phyloP scores from a whole-genome alignment of 2,113 vertebrate species.

The Climacteris rufus region DNA sequence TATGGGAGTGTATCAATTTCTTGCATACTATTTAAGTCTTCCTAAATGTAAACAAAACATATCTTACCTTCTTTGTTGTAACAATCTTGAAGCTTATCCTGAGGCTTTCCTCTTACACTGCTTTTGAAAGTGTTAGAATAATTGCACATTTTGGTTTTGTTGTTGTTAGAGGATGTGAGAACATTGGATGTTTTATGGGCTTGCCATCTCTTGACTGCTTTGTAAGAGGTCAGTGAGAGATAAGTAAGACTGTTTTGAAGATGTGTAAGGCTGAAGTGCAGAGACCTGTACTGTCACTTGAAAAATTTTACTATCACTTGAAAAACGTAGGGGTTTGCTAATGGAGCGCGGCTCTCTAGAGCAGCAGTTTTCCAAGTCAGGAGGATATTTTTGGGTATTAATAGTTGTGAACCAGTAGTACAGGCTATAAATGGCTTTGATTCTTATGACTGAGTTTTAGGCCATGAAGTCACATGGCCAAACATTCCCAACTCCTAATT shows the following conservation, averaged over 20 bases:
- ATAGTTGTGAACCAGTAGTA: background rate
- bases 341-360: accelerated
- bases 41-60: background rate
- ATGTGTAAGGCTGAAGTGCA: background rate
- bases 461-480: background rate
- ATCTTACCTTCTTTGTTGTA: background rate
- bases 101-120: background rate
- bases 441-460: background rate
- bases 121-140: background rate
- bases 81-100: background rate
- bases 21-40: background rate
- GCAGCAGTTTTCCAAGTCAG: background rate
- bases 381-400: background rate
- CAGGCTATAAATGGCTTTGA: background rate
- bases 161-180: background rate
- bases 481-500: background rate
- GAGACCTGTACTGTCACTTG: background rate
- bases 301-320: background rate
- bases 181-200: background rate
- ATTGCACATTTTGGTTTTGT: background rate
- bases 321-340: background rate
- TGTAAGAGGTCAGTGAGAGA: background rate
- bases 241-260: background rate
- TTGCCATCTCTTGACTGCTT: background rate
- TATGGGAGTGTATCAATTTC: background rate